Percentiles rank a stretch among this genome's conserved stretches.
Evolutionary conservation across 2,888 invertebrate species (phyloP).

Genomic region (Sinelater perroti): DNA sequence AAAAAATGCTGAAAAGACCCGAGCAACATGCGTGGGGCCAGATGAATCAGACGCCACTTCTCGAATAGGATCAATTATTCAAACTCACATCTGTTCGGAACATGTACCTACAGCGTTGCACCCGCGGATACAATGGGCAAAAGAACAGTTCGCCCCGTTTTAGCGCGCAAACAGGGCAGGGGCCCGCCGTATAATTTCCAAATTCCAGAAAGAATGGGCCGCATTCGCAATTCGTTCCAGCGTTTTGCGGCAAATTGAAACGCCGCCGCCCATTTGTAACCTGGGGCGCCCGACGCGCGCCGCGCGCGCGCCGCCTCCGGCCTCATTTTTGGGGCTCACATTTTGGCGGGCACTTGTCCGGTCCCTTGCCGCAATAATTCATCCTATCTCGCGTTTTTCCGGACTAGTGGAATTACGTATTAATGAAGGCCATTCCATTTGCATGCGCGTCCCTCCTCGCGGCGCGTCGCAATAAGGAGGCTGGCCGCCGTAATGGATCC

Average conservation of each 20-base stretch:
- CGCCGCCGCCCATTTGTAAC: conserved; percentile 21
- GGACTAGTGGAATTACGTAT: conserved; percentile 51
- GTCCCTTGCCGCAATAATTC: conserved; percentile 46
- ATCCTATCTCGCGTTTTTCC: conserved; percentile 48
- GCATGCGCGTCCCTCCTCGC: conserved; percentile 51
- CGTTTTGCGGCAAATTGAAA: conserved; percentile 45
- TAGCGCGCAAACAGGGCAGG: conserved; percentile 44
- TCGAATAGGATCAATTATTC: conserved; percentile 58
- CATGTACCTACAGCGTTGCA: conserved; percentile 48
- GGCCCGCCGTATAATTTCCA: conserved; percentile 51
- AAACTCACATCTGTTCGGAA: conserved; percentile 58
- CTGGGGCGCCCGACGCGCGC: too few relatives aligned
- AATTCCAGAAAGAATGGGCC: conserved; percentile 51
- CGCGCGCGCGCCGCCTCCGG: too few relatives aligned
- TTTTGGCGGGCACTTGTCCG: conserved; percentile 23
- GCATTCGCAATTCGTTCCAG: conserved; percentile 41
- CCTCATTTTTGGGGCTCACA: conserved; percentile 26
- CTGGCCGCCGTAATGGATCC: conserved; percentile 55
- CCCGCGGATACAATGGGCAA: conserved; percentile 48
- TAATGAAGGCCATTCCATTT: conserved; percentile 56
- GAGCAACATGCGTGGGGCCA: conserved; percentile 44
- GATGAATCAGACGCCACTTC: conserved; percentile 56
- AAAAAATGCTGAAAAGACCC: too few relatives aligned
- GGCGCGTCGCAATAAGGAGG: conserved; percentile 52
- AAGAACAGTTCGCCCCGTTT: conserved; percentile 42